phyloP scores from a whole-genome alignment of 2,113 vertebrate genomes.

The Tautogolabrus adspersus region DNA sequence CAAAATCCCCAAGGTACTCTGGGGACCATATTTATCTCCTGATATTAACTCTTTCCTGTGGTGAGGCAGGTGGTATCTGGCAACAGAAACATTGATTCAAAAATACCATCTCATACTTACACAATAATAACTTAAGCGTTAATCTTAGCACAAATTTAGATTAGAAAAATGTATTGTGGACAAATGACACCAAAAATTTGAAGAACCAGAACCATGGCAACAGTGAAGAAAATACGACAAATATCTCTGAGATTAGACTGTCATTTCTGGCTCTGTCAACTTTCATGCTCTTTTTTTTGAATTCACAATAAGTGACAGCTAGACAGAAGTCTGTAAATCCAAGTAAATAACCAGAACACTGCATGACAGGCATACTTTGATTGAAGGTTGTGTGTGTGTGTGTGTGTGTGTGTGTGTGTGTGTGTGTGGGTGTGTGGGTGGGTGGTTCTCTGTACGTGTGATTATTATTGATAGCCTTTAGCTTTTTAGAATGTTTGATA shows the following conservation, averaged over 20 bases:
- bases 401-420: background rate
- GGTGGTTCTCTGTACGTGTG: slow-evolving; percentile 2
- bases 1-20: slow-evolving; percentile 45
- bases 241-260: slow-evolving; percentile 46
- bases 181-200: slow-evolving; percentile 26
- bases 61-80: slow-evolving; percentile 28
- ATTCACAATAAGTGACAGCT: slow-evolving; percentile 64
- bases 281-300: slow-evolving; percentile 36
- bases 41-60: slow-evolving; percentile 45
- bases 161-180: slow-evolving; percentile 49
- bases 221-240: slow-evolving; percentile 42
- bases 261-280: slow-evolving; percentile 56
- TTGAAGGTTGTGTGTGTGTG: slow-evolving; percentile 8
- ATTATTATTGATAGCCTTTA: slow-evolving; percentile 13
- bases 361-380: slow-evolving; percentile 32
- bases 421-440: slow-evolving; percentile 8
- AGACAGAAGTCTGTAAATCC: slow-evolving; percentile 61
- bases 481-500: slow-evolving; percentile 13
- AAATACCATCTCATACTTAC: slow-evolving; percentile 26
- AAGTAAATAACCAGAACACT: slow-evolving; percentile 45
- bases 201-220: slow-evolving; percentile 27
- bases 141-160: slow-evolving; percentile 1
- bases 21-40: slow-evolving; percentile 47
- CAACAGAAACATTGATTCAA: slow-evolving; percentile 14
- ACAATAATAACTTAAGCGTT: slow-evolving; percentile 7